These are phyloP conservation scores for Sapajus apella DNA, from an alignment of 2,113 vertebrate species.

Conservation along the genomic window DNA sequence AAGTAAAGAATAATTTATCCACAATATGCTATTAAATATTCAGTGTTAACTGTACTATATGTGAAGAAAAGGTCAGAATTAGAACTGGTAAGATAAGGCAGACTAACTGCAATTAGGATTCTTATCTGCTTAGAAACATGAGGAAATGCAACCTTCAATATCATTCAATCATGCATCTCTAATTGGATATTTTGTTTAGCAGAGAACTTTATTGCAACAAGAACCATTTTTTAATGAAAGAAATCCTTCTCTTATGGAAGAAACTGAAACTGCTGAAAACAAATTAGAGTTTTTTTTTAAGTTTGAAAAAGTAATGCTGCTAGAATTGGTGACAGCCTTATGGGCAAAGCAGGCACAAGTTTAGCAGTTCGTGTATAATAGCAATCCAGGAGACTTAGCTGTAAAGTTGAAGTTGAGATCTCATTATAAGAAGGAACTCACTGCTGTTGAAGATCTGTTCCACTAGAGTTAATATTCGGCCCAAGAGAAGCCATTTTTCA, in stretches of 20 bases:
- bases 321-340: slow-evolving; percentile 61
- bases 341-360: slow-evolving; percentile 5
- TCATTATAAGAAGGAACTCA: slow-evolving; percentile 34
- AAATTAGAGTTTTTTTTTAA: slow-evolving; percentile 49
- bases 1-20: not conserved
- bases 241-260: slow-evolving; percentile 54
- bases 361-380: slow-evolving; percentile 64
- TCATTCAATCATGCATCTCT: slow-evolving; percentile 64
- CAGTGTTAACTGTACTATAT: not conserved
- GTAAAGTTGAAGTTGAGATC: slow-evolving; percentile 35
- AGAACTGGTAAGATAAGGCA: not conserved
- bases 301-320: slow-evolving; percentile 5
- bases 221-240: slow-evolving; percentile 67
- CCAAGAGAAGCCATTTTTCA: slow-evolving; percentile 69
- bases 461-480: slow-evolving; percentile 50
- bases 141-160: slow-evolving; percentile 56
- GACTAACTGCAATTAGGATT: not conserved
- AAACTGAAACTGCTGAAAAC: slow-evolving; percentile 46
- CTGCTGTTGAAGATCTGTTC: slow-evolving; percentile 46
- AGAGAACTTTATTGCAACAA: slow-evolving; percentile 63
- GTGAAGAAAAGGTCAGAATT: not conserved
- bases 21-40: not conserved
- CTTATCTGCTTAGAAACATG: slow-evolving; percentile 13
- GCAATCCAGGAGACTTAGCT: slow-evolving; percentile 48
- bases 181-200: slow-evolving; percentile 56